Evolutionary conservation across 2,797 vertebrate species (phyloP), one percentile per base, ranked within the genome.

Genomic region (Spinus pinus): DNA sequence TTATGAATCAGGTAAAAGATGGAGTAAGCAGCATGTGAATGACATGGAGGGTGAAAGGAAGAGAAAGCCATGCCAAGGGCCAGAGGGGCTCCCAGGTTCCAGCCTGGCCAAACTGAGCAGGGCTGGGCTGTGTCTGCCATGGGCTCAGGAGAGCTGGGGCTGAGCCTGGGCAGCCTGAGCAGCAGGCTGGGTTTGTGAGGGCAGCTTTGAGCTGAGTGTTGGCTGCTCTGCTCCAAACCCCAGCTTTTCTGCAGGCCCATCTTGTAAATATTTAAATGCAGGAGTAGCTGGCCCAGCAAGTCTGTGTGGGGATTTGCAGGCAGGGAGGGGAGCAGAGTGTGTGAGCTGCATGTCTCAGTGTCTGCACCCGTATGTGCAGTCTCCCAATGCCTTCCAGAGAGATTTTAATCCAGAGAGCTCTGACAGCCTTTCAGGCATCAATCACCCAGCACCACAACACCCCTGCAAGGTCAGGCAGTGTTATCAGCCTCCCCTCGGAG

Each of bases 1-100:
- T 87, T 94, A 74, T 94, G 90, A 94, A 72, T 47, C 85, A 89
- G 71, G 87, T 53, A 60, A 56, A 95, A 91, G 81, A 83, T 82
- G 37, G 50, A 44, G n/a, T 87, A 89, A 64, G 50, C 9, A n/a
- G 73, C 44, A 37, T 51, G 64, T 88, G 95, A 90, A 92, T 87
- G 85, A 69, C 88, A 79, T 89, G 82, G 88, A 75, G 81, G 61
- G 81, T 74, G 93, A 94, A 79, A 50, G 1, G 19, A 88, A 80
- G 83, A 74, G 60, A 46, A 88, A 93, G 39, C 41, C 47, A 23
- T 70, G 74, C 50, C 33, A 64, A 56, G 31, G 39, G 39, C 12
- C 2, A 8, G 6, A 21, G 37, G 51, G 84, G 66, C 25, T 56
- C 57, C 61, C 46, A 51, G 30, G 30, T 35, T 11, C 7, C 21